Conservation (phyloP, 2,113 vertebrate species). For the Eurypyga helias region DNA sequence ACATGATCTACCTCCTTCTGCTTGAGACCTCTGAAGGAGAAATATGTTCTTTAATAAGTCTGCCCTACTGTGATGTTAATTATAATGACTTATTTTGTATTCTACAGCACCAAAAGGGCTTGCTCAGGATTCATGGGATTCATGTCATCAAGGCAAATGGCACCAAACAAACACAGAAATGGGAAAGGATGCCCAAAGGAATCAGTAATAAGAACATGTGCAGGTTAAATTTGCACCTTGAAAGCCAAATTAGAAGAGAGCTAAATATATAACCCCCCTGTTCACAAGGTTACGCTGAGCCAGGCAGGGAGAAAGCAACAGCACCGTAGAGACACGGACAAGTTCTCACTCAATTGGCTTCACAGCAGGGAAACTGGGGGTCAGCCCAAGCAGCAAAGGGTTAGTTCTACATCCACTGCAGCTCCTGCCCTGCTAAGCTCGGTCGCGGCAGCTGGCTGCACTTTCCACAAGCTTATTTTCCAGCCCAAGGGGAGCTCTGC, state of each 20-base stretch:
- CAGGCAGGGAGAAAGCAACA: background rate
- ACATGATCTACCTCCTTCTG: background rate
- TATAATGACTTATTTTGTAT: background rate
- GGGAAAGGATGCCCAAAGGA: background rate
- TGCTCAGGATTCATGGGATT: background rate
- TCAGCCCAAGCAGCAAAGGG: background rate
- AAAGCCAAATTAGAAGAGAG: background rate
- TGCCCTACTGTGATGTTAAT: background rate
- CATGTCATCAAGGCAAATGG: accelerated
- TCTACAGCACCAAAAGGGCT: background rate
- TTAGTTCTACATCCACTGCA: background rate
- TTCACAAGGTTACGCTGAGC: background rate
- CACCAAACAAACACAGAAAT: background rate
- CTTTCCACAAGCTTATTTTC: background rate
- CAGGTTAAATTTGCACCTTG: background rate
- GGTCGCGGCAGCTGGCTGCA: accelerated
- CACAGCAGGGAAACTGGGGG: background rate
- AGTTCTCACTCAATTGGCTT: background rate
- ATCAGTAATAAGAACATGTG: background rate
- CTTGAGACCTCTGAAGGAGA: background rate
- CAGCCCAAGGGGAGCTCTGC: background rate
- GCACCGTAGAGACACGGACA: accelerated
- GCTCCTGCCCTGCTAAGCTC: background rate
- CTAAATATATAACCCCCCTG: background rate
- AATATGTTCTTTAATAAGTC: background rate